A percentile compares a stretch with the other conserved stretches of the same genome.
Conservation (phyloP, 2,797 vertebrate species). For the Syngnathus acus region DNA sequence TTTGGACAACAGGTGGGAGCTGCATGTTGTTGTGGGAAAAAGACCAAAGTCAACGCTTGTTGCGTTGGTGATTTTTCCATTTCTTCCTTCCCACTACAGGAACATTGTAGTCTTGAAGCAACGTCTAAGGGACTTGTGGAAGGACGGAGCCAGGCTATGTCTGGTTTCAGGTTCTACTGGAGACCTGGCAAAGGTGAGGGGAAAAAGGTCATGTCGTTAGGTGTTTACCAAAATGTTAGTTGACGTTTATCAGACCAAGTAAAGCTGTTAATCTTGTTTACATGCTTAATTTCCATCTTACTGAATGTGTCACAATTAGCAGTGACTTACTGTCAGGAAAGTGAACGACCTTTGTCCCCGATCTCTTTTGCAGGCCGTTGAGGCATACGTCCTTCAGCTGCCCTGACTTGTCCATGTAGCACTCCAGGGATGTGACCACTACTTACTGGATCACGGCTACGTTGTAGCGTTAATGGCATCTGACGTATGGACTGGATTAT, state of each 20-base stretch:
- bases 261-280: constrained; percentile 3
- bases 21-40: constrained; percentile 6
- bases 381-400: constrained; percentile 83
- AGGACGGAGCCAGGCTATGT: constrained; percentile 79
- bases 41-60: not conserved
- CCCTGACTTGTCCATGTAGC: constrained; percentile 69
- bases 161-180: constrained; percentile 89
- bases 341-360: constrained; percentile 6
- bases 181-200: constrained; percentile 88
- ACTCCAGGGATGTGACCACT: constrained; percentile 67
- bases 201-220: not conserved
- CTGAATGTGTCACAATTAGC: not conserved
- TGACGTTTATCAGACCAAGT: not conserved
- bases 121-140: constrained; percentile 85
- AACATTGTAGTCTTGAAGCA: constrained; percentile 86
- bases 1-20: constrained; percentile 79
- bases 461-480: constrained; percentile 41
- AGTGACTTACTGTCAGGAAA: not conserved
- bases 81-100: constrained; percentile 57
- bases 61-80: not conserved
- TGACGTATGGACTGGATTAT: constrained; percentile 40
- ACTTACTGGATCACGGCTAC: constrained; percentile 54
- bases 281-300: not conserved
- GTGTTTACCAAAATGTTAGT: constrained; percentile 4
- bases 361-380: constrained; percentile 71